phyloP scores from a whole-genome alignment of 2,113 vertebrate species.

The Cebidichthys violaceus region DNA sequence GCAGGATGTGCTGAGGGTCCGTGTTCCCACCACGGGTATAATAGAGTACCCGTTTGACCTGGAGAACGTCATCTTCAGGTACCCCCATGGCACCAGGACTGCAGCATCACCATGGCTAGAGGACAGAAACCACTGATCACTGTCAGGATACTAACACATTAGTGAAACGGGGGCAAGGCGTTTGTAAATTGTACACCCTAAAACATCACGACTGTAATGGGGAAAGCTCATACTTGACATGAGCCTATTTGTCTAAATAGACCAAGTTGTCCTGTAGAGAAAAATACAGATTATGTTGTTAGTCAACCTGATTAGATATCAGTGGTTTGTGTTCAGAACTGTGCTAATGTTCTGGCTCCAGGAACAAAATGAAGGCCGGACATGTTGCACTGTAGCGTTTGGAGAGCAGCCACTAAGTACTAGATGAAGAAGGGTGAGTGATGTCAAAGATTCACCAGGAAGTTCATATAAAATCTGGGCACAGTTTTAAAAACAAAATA shows the following conservation, averaged over 20 bases:
- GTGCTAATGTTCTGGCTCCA: constrained; percentile 49
- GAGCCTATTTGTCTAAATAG: not conserved
- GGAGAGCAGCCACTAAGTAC: constrained; percentile 51
- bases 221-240: not conserved
- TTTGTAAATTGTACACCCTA: not conserved
- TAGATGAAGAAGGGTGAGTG: constrained; percentile 56
- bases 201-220: not conserved
- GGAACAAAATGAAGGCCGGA: constrained; percentile 39
- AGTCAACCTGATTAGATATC: constrained; percentile 35
- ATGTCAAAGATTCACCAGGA: constrained; percentile 60
- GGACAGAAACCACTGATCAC: constrained; percentile 71
- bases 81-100: constrained; percentile 59
- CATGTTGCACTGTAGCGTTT: constrained; percentile 54
- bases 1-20: constrained; percentile 95
- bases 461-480: not conserved
- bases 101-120: constrained; percentile 49
- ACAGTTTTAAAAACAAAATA: not conserved
- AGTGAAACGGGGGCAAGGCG: not conserved
- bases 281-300: not conserved
- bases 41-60: constrained; percentile 98
- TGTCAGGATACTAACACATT: constrained; percentile 17
- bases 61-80: constrained; percentile 99
- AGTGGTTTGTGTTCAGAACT: constrained; percentile 70
- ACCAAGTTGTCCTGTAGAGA: not conserved
- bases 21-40: constrained; percentile 95